Percentiles rank a stretch among this genome's conserved stretches.
Evolutionary conservation across 2,797 vertebrate species (phyloP).

Genomic region (Coccyzus lansbergi): DNA sequence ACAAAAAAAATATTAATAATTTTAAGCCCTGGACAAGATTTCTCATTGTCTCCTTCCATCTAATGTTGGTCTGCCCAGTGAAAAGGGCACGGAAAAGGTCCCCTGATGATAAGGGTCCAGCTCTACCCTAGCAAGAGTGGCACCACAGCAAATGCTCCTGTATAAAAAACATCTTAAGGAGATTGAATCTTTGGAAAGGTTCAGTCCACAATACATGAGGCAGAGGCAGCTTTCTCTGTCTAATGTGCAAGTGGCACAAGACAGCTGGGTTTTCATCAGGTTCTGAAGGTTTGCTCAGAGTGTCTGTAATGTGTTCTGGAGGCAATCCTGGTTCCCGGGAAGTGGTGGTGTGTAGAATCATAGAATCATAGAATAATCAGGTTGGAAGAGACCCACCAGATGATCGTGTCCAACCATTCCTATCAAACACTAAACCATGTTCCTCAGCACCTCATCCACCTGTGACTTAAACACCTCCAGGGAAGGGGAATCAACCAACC

Average conservation of each 20-base stretch:
- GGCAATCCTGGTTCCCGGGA: background rate
- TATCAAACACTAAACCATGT: too few species aligned
- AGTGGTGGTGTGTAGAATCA: background rate
- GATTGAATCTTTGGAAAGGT: background rate
- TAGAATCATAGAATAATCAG: too few species aligned
- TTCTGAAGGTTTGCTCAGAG: background rate
- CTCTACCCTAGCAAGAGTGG: background rate
- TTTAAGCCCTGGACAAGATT: background rate
- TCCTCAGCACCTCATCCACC: too few species aligned
- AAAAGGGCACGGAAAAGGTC: background rate
- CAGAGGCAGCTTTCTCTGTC: background rate
- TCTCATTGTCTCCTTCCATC: background rate
- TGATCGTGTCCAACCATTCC: too few species aligned
- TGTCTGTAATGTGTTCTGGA: background rate
- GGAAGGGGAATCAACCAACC: too few species aligned
- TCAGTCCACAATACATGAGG: background rate
- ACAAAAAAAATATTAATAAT: too few species aligned
- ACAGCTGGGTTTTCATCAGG: accelerated
- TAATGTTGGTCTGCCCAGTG: background rate
- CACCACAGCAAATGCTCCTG: background rate
- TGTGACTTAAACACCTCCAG: too few species aligned
- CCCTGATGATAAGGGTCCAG: background rate
- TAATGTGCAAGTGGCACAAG: accelerated
- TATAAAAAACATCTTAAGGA: background rate
- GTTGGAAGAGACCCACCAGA: too few species aligned